Conservation (phyloP, 2,888 invertebrate genomes). For the Athalia circularis region DNA sequence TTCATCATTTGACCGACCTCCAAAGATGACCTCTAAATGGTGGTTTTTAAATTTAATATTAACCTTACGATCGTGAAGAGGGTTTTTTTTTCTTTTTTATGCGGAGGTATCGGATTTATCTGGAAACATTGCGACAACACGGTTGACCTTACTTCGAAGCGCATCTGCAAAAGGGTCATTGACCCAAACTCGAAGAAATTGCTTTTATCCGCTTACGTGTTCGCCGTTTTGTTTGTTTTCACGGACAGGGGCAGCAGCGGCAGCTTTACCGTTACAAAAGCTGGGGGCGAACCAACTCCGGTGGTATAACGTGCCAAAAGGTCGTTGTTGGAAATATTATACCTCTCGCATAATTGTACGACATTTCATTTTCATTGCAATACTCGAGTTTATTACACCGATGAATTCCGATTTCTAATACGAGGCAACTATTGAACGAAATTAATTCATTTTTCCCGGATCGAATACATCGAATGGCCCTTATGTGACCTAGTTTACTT, state of each 20-base stretch:
- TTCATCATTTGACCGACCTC: too few relatives aligned
- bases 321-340: slow-evolving; percentile 25
- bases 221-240: slow-evolving; percentile 37
- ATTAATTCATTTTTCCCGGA: too few relatives aligned
- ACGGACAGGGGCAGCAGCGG: slow-evolving; percentile 21
- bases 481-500: not conserved
- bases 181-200: slow-evolving; percentile 32
- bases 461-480: too few relatives aligned
- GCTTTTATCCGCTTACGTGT: slow-evolving; percentile 36
- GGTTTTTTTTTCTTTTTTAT: not conserved
- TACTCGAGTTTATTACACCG: not conserved
- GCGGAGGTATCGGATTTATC: not conserved
- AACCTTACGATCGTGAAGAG: not conserved
- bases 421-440: too few relatives aligned
- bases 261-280: not conserved
- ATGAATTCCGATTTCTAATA: not conserved
- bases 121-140: not conserved
- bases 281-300: slow-evolving; percentile 22
- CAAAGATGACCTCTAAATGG: too few relatives aligned
- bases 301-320: slow-evolving; percentile 29
- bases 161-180: slow-evolving; percentile 10
- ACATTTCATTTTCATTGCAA: slow-evolving; percentile 20
- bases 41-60: too few relatives aligned
- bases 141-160: too few relatives aligned
- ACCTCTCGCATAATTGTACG: slow-evolving; percentile 12